Conservation (phyloP, 2,113 vertebrate species). For the Colaptes auratus region DNA sequence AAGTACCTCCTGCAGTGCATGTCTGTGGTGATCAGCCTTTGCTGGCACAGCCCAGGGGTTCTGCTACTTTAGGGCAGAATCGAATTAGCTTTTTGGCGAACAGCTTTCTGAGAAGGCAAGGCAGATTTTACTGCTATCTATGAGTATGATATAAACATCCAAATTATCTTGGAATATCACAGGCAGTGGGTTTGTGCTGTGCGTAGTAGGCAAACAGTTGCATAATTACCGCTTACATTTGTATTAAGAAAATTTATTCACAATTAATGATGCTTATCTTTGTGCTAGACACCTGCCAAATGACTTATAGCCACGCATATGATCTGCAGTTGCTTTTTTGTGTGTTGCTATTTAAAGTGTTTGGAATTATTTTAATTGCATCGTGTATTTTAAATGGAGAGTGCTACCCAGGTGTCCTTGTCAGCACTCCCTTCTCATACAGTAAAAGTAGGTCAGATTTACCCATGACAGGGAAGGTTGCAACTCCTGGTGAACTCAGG, state of each 20-base stretch:
- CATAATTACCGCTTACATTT: conserved; percentile 14
- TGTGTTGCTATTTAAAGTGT: neutral
- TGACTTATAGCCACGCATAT: neutral
- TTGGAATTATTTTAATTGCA: conserved; percentile 29
- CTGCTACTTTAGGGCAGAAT: conserved; percentile 62
- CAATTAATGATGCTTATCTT: conserved; percentile 51
- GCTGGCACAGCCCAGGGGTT: conserved; percentile 13
- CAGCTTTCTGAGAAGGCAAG: conserved; percentile 65
- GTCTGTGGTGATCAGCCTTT: conserved; percentile 62
- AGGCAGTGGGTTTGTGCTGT: conserved; percentile 67
- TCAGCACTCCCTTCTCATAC: neutral
- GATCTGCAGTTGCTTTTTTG: neutral
- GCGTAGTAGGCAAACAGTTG: conserved; percentile 69
- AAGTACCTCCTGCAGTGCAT: neutral
- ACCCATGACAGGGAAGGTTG: neutral
- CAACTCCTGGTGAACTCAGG: neutral
- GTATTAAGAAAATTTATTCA: conserved; percentile 43
- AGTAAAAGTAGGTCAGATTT: neutral
- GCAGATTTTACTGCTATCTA: conserved; percentile 65
- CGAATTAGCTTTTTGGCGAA: conserved; percentile 69
- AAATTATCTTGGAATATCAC: conserved; percentile 47
- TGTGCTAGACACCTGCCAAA: conserved; percentile 52
- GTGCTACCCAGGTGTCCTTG: conserved; percentile 18
- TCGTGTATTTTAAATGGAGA: conserved; percentile 9
- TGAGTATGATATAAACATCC: conserved; percentile 14